phyloP scores from a whole-genome alignment of 1,140 invertebrate genomes.

The Bacillus rossius region DNA sequence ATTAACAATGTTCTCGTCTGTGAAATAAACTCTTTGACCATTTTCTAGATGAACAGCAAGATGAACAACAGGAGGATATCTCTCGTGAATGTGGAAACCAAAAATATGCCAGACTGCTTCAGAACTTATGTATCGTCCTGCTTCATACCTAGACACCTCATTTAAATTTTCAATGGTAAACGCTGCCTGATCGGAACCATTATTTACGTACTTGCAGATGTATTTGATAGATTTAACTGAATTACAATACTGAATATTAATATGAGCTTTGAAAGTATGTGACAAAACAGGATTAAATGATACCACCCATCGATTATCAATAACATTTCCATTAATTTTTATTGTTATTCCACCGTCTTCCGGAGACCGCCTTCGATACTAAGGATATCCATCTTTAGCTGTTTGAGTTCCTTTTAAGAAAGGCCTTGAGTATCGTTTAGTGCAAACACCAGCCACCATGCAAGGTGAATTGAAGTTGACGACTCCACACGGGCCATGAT shows the following conservation, averaged over 20 bases:
- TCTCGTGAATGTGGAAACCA: conserved; percentile 23
- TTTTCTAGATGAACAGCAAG: conserved; percentile 26
- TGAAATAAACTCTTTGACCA: conserved; percentile 22
- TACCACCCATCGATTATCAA: conserved; percentile 35
- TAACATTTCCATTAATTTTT: too few relatives aligned
- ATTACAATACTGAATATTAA: conserved; percentile 47
- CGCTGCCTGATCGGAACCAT: conserved; percentile 39
- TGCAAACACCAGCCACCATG: conserved; percentile 6
- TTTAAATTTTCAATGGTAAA: conserved; percentile 25
- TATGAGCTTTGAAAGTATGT: conserved; percentile 44
- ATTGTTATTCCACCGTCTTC: conserved; percentile 37
- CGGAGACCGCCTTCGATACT: conserved; percentile 20
- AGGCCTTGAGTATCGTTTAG: conserved; percentile 7
- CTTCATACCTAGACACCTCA: not conserved
- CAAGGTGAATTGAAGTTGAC: conserved; percentile 16
- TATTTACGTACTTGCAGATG: conserved; percentile 44
- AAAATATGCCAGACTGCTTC: conserved; percentile 3
- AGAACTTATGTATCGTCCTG: not conserved
- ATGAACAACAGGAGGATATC: conserved; percentile 13
- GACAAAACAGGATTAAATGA: conserved; percentile 47
- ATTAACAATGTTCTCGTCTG: conserved; percentile 25
- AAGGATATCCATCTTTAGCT: not conserved
- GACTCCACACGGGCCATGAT: conserved; percentile 44
- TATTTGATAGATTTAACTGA: conserved; percentile 49
- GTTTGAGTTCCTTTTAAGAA: conserved; percentile 8